Percentiles rank a stretch among this genome's conserved stretches.
Conservation (phyloP, 2,113 vertebrate species). For the Neodon shergylaensis region DNA sequence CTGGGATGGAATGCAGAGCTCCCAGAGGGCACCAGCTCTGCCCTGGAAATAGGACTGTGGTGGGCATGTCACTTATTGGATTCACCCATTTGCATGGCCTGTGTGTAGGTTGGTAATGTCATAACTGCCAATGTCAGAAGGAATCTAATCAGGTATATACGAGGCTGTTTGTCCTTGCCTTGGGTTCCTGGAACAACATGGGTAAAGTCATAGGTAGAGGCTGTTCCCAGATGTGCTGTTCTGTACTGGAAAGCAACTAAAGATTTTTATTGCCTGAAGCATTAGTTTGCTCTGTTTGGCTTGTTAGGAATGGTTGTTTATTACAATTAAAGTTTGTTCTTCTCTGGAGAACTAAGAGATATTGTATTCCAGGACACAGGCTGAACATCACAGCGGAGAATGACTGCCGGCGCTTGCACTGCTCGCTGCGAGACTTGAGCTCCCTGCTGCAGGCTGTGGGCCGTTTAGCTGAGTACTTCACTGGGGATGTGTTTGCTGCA, state of each 20-base stretch:
- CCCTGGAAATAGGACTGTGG: not conserved
- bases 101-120: not conserved
- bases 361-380: slow-evolving; percentile 89
- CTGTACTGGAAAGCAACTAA: not conserved
- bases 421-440: slow-evolving; percentile 95
- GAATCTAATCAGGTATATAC: not conserved
- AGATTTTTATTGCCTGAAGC: not conserved
- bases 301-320: not conserved
- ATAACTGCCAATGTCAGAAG: not conserved
- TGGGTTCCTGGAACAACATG: not conserved
- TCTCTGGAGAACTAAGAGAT: not conserved
- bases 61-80: not conserved
- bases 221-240: not conserved
- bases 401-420: slow-evolving; percentile 95
- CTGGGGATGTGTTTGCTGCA: slow-evolving; percentile 93
- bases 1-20: not conserved
- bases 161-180: not conserved
- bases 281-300: not conserved
- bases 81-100: not conserved
- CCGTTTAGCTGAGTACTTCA: slow-evolving; percentile 96
- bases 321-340: not conserved
- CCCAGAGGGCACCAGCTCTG: not conserved
- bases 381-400: slow-evolving; percentile 97
- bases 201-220: not conserved
- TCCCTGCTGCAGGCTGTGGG: slow-evolving; percentile 97